Conservation (phyloP, 2,888 invertebrate species). For the Sphaerophoria taeniata region DNA sequence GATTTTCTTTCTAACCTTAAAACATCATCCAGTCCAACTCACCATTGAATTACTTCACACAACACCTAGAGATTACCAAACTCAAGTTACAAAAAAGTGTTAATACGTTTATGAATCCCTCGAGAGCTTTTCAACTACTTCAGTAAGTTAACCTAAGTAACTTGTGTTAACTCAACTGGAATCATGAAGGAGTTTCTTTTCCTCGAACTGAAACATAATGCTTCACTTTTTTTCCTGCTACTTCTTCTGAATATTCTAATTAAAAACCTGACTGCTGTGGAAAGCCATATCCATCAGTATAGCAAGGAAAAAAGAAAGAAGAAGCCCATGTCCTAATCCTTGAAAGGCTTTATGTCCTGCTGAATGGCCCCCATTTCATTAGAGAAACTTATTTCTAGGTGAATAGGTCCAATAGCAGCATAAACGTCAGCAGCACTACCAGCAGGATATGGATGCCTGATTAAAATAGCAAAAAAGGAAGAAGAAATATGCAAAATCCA, state of each 20-base stretch:
- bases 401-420: constrained; percentile 56
- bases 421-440: not conserved
- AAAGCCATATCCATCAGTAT: not conserved
- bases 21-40: not conserved
- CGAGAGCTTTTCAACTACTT: constrained; percentile 6
- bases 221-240: not conserved
- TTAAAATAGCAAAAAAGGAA: constrained; percentile 39
- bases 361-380: constrained; percentile 45
- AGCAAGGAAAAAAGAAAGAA: not conserved
- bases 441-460: constrained; percentile 48
- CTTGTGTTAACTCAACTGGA: constrained; percentile 31
- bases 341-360: constrained; percentile 20
- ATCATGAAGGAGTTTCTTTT: constrained; percentile 18
- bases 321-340: constrained; percentile 21
- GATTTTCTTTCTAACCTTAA: not conserved
- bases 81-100: constrained; percentile 22
- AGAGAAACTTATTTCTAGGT: constrained; percentile 60
- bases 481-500: constrained; percentile 25
- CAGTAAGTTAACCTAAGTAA: constrained; percentile 28
- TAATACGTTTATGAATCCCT: constrained; percentile 3
- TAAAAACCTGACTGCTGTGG: constrained; percentile 18
- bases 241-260: constrained; percentile 15
- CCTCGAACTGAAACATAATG: constrained; percentile 21
- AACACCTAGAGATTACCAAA: constrained; percentile 20
- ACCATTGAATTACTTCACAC: not conserved